Evolutionary conservation across 1,140 invertebrate species (phyloP).

Genomic region (Drepana arcuata): DNA sequence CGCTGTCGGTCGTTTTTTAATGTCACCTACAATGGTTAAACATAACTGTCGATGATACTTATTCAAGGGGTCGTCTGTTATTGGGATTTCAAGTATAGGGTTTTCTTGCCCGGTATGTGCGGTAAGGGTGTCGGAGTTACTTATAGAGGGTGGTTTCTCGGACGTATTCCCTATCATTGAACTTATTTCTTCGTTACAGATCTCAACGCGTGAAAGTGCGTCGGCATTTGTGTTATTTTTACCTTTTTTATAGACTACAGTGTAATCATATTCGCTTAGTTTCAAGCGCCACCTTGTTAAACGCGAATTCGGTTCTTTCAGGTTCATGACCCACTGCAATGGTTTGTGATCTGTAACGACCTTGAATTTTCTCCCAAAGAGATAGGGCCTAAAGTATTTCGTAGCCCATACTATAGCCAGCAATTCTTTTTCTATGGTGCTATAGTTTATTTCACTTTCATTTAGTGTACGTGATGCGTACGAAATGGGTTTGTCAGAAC

Average conservation of each 20-base stretch:
- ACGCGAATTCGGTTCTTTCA: neutral
- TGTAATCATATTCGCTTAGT: neutral
- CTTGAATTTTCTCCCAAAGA: neutral
- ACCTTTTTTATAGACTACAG: neutral
- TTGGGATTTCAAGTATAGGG: constrained; percentile 9
- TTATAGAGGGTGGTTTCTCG: neutral
- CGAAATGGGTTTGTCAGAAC: neutral
- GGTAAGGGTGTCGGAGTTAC: neutral
- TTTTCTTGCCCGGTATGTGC: neutral
- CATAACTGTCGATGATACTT: constrained; percentile 6
- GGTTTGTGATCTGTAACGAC: neutral
- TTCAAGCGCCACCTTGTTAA: neutral
- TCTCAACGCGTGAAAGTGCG: neutral
- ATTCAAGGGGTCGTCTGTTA: constrained; percentile 6
- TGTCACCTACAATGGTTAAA: constrained; percentile 6
- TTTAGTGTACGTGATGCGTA: neutral
- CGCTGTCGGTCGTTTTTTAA: too few relatives aligned
- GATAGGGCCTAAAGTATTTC: neutral
- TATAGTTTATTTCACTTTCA: neutral
- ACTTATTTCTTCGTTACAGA: constrained; percentile 5
- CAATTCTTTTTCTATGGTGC: neutral
- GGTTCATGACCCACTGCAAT: neutral
- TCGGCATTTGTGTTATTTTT: neutral
- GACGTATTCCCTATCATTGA: constrained; percentile 3
- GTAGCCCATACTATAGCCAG: neutral